phyloP scores from a whole-genome alignment of 2,888 invertebrate genomes.

The Nomada fucata region DNA sequence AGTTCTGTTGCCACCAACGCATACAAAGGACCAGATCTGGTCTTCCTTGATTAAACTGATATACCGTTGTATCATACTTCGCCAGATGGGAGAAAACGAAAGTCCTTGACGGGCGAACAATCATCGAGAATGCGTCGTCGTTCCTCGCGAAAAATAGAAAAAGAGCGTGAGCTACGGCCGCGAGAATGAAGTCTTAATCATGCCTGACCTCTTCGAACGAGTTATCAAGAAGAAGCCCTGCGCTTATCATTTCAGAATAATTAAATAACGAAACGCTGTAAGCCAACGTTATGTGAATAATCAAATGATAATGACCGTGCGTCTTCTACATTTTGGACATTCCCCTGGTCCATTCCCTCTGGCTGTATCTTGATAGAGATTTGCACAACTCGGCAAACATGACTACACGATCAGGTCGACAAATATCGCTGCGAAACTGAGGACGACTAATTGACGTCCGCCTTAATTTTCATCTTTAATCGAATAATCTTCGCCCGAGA shows the following conservation, averaged over 20 bases:
- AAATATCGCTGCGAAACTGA: not conserved
- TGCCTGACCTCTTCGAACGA: constrained; percentile 74
- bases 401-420: not conserved
- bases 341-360: constrained; percentile 43
- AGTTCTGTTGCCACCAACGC: not conserved
- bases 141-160: constrained; percentile 33
- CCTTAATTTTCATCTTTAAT: not conserved
- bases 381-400: constrained; percentile 11
- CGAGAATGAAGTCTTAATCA: constrained; percentile 77
- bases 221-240: constrained; percentile 75
- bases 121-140: constrained; percentile 61
- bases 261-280: constrained; percentile 79
- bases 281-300: constrained; percentile 78
- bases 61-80: constrained; percentile 14
- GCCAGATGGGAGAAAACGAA: constrained; percentile 42
- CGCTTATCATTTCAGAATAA: constrained; percentile 79
- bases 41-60: constrained; percentile 66
- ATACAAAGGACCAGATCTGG: constrained; percentile 58
- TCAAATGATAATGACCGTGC: constrained; percentile 73
- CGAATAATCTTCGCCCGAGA: not conserved
- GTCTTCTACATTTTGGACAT: constrained; percentile 33
- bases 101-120: constrained; percentile 60
- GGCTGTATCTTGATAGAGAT: constrained; percentile 16
- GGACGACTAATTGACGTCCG: not conserved
- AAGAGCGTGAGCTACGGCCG: constrained; percentile 34